These are phyloP conservation scores for Ethmia dodecea DNA, from an alignment of 2,888 invertebrate species.

Conservation along the genomic window DNA sequence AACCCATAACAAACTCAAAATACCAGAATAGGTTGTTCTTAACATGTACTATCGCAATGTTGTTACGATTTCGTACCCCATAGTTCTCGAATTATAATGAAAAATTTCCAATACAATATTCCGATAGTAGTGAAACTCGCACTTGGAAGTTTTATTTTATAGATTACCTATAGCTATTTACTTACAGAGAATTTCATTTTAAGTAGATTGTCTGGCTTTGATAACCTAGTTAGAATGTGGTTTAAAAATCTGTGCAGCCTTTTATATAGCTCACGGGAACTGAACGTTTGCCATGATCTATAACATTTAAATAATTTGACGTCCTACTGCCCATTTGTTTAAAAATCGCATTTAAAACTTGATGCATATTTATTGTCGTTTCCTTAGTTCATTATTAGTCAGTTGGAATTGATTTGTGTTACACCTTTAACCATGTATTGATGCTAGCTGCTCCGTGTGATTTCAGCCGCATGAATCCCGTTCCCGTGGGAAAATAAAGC, in stretches of 20 bases:
- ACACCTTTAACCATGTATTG: too few relatives aligned
- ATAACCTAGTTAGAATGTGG: slow-evolving; percentile 67
- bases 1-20: too few relatives aligned
- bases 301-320: slow-evolving; percentile 63
- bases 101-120: background rate
- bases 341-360: slow-evolving; percentile 37
- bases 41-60: too few relatives aligned
- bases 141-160: background rate
- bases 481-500: too few relatives aligned
- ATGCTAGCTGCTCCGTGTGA: too few relatives aligned
- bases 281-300: slow-evolving; percentile 58
- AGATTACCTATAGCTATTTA: slow-evolving; percentile 18
- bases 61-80: too few relatives aligned
- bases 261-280: slow-evolving; percentile 57
- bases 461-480: too few relatives aligned
- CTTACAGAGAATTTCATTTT: slow-evolving; percentile 63
- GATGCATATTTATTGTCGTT: slow-evolving; percentile 5
- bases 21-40: too few relatives aligned
- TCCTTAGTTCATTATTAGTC: too few relatives aligned
- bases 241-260: slow-evolving; percentile 55
- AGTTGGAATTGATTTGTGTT: too few relatives aligned
- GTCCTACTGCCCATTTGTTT: slow-evolving; percentile 38
- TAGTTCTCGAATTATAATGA: too few relatives aligned
- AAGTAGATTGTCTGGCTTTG: slow-evolving; percentile 43
- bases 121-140: background rate